phyloP scores from a whole-genome alignment of 2,888 invertebrate genomes.

The Melitaea athalia region DNA sequence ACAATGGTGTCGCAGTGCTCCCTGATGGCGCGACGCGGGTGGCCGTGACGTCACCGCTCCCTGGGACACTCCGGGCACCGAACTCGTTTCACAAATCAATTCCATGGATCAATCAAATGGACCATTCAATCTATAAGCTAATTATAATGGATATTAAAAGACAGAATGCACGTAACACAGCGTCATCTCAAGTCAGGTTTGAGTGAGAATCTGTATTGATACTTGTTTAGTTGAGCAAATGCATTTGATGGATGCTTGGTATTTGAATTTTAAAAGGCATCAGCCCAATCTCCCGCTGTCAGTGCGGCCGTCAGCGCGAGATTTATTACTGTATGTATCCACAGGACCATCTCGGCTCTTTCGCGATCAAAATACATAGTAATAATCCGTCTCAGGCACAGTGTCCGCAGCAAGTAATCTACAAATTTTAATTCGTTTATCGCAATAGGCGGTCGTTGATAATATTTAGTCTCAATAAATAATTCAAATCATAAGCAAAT shows the following conservation, averaged over 20 bases:
- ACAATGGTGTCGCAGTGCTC: slow-evolving; percentile 3
- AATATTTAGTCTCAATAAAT: slow-evolving; percentile 29
- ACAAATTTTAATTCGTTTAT: slow-evolving; percentile 17
- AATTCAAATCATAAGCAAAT: slow-evolving; percentile 28
- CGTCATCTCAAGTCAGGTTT: too few species aligned
- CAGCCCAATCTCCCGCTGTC: too few species aligned
- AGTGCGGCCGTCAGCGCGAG: too few species aligned
- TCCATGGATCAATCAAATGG: slow-evolving; percentile 6
- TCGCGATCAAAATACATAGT: neutral
- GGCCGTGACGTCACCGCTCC: slow-evolving; percentile 28
- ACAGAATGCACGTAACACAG: neutral
- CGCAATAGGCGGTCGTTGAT: slow-evolving; percentile 19
- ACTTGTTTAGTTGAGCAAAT: neutral
- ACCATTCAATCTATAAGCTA: neutral
- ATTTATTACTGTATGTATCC: too few species aligned
- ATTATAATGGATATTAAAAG: neutral
- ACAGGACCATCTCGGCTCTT: neutral
- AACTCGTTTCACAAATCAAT: slow-evolving; percentile 11
- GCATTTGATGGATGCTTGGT: neutral
- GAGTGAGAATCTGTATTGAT: too few species aligned
- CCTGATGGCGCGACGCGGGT: slow-evolving; percentile 16
- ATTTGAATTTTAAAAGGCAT: too few species aligned
- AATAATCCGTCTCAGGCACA: neutral
- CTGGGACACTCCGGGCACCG: slow-evolving; percentile 9
- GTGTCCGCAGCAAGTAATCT: neutral